These are phyloP conservation scores for Amphipoea lucens DNA, from an alignment of 2,888 invertebrate genomes.

Conservation along the genomic window DNA sequence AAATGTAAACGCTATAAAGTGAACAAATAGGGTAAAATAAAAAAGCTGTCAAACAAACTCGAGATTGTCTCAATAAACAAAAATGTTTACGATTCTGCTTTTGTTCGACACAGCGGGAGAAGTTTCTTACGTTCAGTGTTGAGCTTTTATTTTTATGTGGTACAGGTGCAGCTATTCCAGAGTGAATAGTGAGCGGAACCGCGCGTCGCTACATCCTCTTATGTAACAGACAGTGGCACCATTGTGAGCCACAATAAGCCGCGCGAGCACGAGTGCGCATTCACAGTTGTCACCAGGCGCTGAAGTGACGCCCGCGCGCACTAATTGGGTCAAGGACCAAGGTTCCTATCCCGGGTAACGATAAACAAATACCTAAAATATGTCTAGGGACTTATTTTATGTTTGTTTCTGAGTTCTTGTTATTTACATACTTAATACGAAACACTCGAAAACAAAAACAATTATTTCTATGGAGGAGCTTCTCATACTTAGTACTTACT, in stretches of 20 bases:
- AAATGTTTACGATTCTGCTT: slow-evolving; percentile 38
- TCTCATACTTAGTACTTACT: background rate
- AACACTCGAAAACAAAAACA: background rate
- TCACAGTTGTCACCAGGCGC: slow-evolving; percentile 60
- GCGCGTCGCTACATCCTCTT: slow-evolving; percentile 43
- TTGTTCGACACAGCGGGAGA: slow-evolving; percentile 24
- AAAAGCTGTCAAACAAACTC: slow-evolving; percentile 26
- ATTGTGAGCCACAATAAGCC: slow-evolving; percentile 53
- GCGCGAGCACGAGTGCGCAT: slow-evolving; percentile 59
- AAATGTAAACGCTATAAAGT: background rate
- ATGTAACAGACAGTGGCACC: slow-evolving; percentile 52
- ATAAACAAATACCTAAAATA: slow-evolving; percentile 52
- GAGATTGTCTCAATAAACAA: slow-evolving; percentile 25
- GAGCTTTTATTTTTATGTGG: slow-evolving; percentile 36
- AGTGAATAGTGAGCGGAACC: slow-evolving; percentile 32
- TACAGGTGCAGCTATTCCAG: slow-evolving; percentile 36
- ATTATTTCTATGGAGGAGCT: background rate
- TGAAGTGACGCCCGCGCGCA: slow-evolving; percentile 56
- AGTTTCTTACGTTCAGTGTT: slow-evolving; percentile 25
- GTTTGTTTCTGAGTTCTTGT: slow-evolving; percentile 9
- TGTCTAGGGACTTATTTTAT: slow-evolving; percentile 36
- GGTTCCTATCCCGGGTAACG: slow-evolving; percentile 56
- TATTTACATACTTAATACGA: background rate
- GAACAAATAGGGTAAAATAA: slow-evolving; percentile 13
- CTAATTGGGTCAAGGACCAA: slow-evolving; percentile 67